Base-by-base conservation (phyloP, 2,888 invertebrate species). In the Zeuzera pyrina region DNA sequence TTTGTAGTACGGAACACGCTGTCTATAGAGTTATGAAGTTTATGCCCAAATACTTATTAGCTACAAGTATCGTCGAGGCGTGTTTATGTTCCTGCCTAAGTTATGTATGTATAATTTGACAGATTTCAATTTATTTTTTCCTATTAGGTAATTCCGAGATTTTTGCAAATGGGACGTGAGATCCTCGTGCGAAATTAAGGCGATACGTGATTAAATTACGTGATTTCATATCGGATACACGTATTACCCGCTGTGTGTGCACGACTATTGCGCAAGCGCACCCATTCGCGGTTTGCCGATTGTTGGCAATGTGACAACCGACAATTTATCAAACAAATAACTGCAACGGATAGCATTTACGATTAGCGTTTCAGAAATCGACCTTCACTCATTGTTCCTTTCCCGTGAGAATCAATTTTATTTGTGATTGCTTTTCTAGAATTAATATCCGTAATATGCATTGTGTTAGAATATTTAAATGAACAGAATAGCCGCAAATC, bases 161-260 rank as follows among this genome's bases (percentile, higher is more conserved):
- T 51, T 48, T 51, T 24, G 45, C 36, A 45, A 52, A 51, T 47
- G 52, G 55, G 55, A 68, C 72, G 71, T 70, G 69, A 63, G 55
- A 55, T 61, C 57, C 46, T 48, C 52, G 51, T 49, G 56, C 52
- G 50, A 61, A 62, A 54, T 65, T 51, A 54, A 52, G 42, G 38
- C 33, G 47, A 48, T n/a, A 60, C 67, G 65, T 72, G 70, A 65
- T 64, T 59, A 47, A 59, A 67, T 64, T 62, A 55, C 43, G 51
- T 52, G 47, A 61, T 62, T 64, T 58, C 43, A 57, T 53, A 60
- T n/a, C n/a, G n/a, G n/a, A n/a, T n/a, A n/a, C n/a, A n/a, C n/a
- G n/a, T n/a, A n/a, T n/a, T n/a, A n/a, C n/a, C n/a, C n/a, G n/a
- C 5, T 8, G 8, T 19, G 5, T 8, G 12, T 12, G 10, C 13